These are phyloP conservation scores for Elegia similella DNA, from an alignment of 2,888 invertebrate species.

Conservation along the genomic window DNA sequence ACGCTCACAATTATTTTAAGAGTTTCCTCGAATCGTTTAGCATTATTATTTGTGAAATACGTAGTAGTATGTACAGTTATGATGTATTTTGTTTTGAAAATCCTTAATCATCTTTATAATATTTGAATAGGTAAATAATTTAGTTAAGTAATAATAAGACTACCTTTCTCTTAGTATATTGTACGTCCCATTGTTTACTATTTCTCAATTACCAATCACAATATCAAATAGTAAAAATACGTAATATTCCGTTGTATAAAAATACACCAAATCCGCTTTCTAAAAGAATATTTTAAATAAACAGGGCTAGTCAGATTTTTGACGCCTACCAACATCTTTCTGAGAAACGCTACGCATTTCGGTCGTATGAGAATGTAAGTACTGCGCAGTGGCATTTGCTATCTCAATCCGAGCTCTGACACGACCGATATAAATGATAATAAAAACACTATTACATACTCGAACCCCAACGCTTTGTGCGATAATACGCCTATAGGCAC, in stretches of 20 bases:
- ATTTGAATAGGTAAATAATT: no score
- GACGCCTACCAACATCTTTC: conserved; percentile 29
- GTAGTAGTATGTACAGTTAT: background rate
- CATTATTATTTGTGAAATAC: background rate
- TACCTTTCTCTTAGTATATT: no score
- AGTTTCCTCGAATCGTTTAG: conserved; percentile 12
- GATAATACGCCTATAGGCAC: conserved; percentile 26
- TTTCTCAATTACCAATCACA: no score
- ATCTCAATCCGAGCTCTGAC: conserved; percentile 60
- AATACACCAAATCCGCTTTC: no score
- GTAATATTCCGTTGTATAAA: no score
- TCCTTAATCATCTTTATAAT: no score
- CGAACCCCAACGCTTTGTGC: conserved; percentile 35
- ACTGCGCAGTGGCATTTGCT: conserved; percentile 68
- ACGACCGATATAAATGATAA: conserved; percentile 65
- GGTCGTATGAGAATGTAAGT: conserved; percentile 30
- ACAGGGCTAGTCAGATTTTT: background rate
- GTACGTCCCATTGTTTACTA: no score
- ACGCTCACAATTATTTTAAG: conserved; percentile 10
- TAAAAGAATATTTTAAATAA: no score
- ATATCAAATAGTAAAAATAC: no score
- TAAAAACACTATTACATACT: conserved; percentile 50
- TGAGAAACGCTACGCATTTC: conserved; percentile 48
- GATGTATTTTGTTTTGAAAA: background rate
- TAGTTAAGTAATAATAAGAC: no score